Evolutionary conservation across 2,888 invertebrate species (phyloP).

Genomic region (Heliconius aoede): DNA sequence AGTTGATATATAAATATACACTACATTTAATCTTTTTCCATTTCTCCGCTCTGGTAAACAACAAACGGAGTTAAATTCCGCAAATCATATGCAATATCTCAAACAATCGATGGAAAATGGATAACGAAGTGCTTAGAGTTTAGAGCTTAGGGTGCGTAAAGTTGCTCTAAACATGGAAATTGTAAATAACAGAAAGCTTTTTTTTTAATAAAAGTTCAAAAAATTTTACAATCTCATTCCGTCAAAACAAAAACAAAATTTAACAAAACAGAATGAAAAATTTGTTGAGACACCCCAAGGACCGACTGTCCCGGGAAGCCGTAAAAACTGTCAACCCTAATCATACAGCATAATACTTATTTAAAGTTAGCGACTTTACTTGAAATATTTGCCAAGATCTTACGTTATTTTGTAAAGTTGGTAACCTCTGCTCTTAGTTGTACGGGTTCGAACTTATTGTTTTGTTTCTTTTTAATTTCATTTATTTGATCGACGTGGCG

Average conservation of each 20-base stretch:
- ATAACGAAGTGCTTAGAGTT: too few species aligned
- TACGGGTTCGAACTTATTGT: not conserved
- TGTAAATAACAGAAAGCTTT: not conserved
- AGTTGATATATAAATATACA: too few species aligned
- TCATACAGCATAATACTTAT: conserved; percentile 25
- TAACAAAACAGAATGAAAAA: not conserved
- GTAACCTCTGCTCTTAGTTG: conserved; percentile 11
- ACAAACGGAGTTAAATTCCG: too few species aligned
- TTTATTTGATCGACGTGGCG: too few species aligned
- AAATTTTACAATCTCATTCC: not conserved
- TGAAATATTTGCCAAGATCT: conserved; percentile 28
- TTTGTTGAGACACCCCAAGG: not conserved
- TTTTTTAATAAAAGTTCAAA: not conserved
- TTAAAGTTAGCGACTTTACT: conserved; percentile 25
- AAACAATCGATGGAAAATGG: too few species aligned
- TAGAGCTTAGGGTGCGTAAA: too few species aligned
- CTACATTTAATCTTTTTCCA: too few species aligned
- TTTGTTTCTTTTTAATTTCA: not conserved
- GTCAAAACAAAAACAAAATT: conserved; percentile 1
- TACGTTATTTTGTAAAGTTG: conserved; percentile 27
- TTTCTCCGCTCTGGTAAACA: too few species aligned
- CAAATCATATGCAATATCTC: too few species aligned
- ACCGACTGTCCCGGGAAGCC: conserved; percentile 21
- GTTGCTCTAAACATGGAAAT: not conserved
- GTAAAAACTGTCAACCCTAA: conserved; percentile 23